Evolutionary conservation across 2,888 invertebrate genomes (phyloP).

Genomic region (Lingula anatina): DNA sequence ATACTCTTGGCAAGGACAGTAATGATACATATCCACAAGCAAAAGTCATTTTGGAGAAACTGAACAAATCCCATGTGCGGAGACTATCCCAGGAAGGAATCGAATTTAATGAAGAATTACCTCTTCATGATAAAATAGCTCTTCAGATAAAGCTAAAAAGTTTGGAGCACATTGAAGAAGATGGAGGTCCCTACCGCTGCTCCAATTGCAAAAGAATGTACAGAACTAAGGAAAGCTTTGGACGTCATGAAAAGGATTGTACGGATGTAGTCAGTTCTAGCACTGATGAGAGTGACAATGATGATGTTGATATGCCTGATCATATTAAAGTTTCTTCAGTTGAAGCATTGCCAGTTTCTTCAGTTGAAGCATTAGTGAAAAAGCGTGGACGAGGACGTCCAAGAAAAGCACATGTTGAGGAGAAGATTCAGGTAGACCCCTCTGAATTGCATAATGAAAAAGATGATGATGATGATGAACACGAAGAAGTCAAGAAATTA

Average conservation of each 20-base stretch:
- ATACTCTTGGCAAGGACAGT: constrained; percentile 1
- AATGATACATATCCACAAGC: background rate
- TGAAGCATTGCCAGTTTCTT: too few species aligned
- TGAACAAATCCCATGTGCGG: too few species aligned
- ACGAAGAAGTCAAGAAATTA: too few species aligned
- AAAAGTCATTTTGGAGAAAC: too few species aligned
- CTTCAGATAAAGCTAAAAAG: constrained; percentile 54
- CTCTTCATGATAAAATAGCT: constrained; percentile 51
- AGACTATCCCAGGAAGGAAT: too few species aligned
- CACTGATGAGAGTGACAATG: constrained; percentile 43
- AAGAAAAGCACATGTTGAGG: constrained; percentile 3
- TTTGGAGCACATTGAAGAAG: constrained; percentile 43
- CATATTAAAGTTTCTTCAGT: too few species aligned
- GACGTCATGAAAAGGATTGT: constrained; percentile 45
- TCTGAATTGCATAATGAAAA: too few species aligned
- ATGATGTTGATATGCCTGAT: too few species aligned
- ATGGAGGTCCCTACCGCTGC: constrained; percentile 76
- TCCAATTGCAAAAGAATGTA: constrained; percentile 71
- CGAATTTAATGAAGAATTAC: constrained; percentile 12
- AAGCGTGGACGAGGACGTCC: constrained; percentile 12
- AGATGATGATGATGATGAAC: background rate
- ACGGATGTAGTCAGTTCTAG: constrained; percentile 51
- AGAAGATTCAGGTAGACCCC: too few species aligned
- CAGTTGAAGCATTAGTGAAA: too few species aligned
- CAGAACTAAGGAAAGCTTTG: constrained; percentile 49